phyloP scores from a whole-genome alignment of 2,113 vertebrate species.

The Bucco capensis region DNA sequence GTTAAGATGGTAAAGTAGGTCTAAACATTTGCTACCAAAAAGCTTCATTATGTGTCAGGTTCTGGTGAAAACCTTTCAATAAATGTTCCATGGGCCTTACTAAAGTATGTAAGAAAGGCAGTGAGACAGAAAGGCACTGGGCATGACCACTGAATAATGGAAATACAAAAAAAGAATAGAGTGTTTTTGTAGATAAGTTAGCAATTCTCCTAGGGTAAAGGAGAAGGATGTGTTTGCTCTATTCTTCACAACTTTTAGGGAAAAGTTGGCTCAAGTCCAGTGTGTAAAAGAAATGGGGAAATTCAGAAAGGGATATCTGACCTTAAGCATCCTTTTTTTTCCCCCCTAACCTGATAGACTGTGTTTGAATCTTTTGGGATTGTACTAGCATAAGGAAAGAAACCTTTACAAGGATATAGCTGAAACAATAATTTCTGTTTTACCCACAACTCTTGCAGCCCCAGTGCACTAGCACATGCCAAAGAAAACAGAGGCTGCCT shows the following conservation, averaged over 20 bases:
- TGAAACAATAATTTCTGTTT: neutral
- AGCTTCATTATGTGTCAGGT: neutral
- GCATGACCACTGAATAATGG: neutral
- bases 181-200: neutral
- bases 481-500: rapidly evolving
- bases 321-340: neutral
- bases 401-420: neutral
- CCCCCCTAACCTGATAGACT: neutral
- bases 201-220: neutral
- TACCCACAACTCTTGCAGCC: neutral
- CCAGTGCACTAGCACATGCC: rapidly evolving
- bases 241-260: neutral
- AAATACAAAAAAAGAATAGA: neutral
- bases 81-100: neutral
- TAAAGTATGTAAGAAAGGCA: neutral
- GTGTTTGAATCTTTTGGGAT: neutral
- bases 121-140: neutral
- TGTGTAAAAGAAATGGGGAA: neutral
- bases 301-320: neutral
- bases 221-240: neutral
- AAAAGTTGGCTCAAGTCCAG: neutral
- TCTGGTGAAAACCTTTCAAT: neutral
- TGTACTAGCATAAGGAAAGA: neutral
- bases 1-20: neutral
- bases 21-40: neutral